phyloP scores from a whole-genome alignment of 2,888 invertebrate species.

The Nemapogon koenigi region DNA sequence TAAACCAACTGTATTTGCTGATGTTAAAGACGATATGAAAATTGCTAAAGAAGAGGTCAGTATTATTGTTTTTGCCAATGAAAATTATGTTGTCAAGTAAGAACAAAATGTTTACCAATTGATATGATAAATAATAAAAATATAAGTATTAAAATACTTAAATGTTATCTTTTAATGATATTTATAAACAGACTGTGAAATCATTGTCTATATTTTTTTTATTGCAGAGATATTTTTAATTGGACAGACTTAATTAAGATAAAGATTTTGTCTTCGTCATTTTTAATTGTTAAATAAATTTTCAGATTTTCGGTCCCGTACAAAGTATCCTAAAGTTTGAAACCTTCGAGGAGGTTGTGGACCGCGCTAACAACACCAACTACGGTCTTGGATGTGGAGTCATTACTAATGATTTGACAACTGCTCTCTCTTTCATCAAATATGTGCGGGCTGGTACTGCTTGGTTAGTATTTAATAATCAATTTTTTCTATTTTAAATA shows the following conservation, averaged over 20 bases:
- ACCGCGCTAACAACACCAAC: constrained; percentile 81
- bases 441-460: constrained; percentile 82
- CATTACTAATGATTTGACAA: constrained; percentile 82
- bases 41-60: constrained; percentile 78
- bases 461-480: constrained; percentile 67
- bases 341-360: constrained; percentile 80
- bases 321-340: constrained; percentile 88
- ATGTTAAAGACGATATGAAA: constrained; percentile 77
- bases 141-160: too few species aligned
- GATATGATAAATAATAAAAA: too few species aligned
- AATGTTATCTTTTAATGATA: too few species aligned
- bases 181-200: neutral
- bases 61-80: too few species aligned
- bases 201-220: neutral
- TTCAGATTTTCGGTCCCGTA: constrained; percentile 90
- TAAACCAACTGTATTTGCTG: constrained; percentile 80
- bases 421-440: constrained; percentile 76
- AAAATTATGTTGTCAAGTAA: too few species aligned
- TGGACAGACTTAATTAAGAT: neutral
- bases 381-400: constrained; percentile 91
- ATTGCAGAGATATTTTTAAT: neutral
- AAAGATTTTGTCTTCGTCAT: neutral
- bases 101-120: too few species aligned
- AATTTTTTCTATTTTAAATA: too few species aligned
- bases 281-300: neutral